Evolutionary conservation across 2,888 invertebrate species (phyloP), one percentile per base, ranked within the genome.

Genomic region (Euspilapteryx auroguttella): DNA sequence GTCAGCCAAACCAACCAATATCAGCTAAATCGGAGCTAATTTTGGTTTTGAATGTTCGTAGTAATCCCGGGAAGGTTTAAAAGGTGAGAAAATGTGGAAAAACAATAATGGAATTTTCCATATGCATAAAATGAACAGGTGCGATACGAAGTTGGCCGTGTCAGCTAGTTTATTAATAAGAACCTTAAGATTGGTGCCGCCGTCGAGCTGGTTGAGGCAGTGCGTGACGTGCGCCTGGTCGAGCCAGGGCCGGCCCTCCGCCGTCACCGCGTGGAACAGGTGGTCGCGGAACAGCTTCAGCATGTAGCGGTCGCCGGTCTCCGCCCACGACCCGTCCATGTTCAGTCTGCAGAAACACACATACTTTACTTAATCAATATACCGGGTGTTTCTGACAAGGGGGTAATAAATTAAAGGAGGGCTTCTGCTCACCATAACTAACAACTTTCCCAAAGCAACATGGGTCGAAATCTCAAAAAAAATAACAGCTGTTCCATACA

Each of bases 261-360:
- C 87, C 10, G 88, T 85, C 37, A 95, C 92, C 61, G 95, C 90
- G 78, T 99, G 98, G 75, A 99, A 98, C 47, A 98, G 79, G 61
- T 94, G 95, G 77, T 99, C 98, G 35, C 98, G 83, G 79, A 97
- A 99, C 55, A 99, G 75, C 75, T 98, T 98, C 68, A 99, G 78
- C 89, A 99, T 90, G 71, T 98, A 99, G 29, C 98, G 85, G 73
- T 98, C 95, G 12, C 97, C 98, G 12, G 97, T 98, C 73, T 99
- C 99, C 20, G 95, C 87, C 98, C 99, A 99, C 9, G 90, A 83
- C 8, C 88, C 83, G 63, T 98, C 97, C 81, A 94, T 71, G 58
- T 93, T 92, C 49, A 94, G 81, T 57, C 93, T 93, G 51, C n/a
- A 54, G 47, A 34, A 33, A 17, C n/a, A n/a, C n/a, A n/a, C n/a